These are phyloP conservation scores for Puffinus mauretanicus DNA, from an alignment of 2,113 vertebrate species.

Conservation along the genomic window DNA sequence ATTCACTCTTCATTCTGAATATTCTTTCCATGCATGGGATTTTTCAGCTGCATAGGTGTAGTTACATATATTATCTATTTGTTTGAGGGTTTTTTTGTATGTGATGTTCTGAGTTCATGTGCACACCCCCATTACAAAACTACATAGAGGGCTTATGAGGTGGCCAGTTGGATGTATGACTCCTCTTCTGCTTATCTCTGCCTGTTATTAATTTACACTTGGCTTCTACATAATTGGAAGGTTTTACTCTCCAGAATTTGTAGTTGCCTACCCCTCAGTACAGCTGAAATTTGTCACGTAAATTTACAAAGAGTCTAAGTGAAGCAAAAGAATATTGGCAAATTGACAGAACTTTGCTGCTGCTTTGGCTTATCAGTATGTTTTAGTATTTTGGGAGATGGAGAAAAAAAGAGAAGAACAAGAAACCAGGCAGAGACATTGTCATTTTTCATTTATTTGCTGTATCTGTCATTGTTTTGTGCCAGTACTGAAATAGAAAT, in stretches of 20 bases:
- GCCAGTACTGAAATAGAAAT: background rate
- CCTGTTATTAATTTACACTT: constrained; percentile 9
- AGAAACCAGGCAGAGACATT: background rate
- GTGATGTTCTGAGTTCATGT: background rate
- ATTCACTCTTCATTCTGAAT: background rate
- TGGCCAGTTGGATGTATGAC: background rate
- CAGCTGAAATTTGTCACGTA: background rate
- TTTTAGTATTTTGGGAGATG: background rate
- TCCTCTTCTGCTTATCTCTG: background rate
- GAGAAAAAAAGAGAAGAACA: background rate
- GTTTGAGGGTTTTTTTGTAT: background rate
- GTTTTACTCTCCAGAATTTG: background rate
- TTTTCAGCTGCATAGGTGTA: background rate
- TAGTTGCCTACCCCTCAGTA: background rate
- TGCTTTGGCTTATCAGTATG: background rate
- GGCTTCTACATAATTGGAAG: background rate
- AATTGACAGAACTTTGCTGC: background rate
- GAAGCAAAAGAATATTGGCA: background rate
- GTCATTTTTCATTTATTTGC: background rate
- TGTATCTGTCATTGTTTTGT: background rate
- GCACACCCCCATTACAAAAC: background rate
- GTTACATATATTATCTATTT: background rate
- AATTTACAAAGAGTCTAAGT: background rate
- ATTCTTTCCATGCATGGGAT: background rate
- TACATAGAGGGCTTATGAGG: fast-evolving